Base-by-base conservation (phyloP, 2,888 invertebrate genomes). In the Andrena flavipes region DNA sequence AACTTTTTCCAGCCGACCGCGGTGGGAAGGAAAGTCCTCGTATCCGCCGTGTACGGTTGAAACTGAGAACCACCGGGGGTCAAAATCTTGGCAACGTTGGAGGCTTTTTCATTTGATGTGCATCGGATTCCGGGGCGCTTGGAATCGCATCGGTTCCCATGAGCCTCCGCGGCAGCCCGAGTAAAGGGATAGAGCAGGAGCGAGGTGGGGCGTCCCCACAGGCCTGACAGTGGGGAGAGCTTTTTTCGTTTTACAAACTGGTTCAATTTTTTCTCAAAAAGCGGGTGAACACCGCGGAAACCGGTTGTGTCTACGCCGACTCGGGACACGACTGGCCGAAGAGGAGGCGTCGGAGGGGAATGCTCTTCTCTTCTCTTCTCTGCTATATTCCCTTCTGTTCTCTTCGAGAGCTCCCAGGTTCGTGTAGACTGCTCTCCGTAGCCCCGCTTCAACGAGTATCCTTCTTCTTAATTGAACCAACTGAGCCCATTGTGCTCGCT, bases 211-310 rank as follows among this genome's bases (percentile, higher is more conserved):
- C 65, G 30, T 20, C 63, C 29, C 63, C 29, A n/a, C 48, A 10
- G 20, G 62, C 20, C 23, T 48, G 56, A 20, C 60, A 80, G 89
- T 88, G 87, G 91, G 92, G 90, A 88, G 91, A 90, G 90, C 91
- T 93, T 93, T 93, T 93, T 94, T 93, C 91, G 92, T 93, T 93
- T 92, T 91, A 92, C 92, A 93, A 94, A 94, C 94, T 93, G 94
- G 94, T 94, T 94, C 93, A 93, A 93, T 93, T 94, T 93, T 94
- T 94, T 93, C 92, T 93, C 90, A 92, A 93, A 93, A 93, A 92
- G 92, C 93, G 93, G 91, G 92, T 91, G 92, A 93, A 92, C 91
- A 91, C 90, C 89, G 91, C 90, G 91, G 91, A 91, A 92, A 92
- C 92, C 92, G 92, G 92, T 92, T 92, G 89, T 90, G 88, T 89